These are phyloP conservation scores for Hypolimnas misippus DNA, from an alignment of 2,888 invertebrate species.

Conservation along the genomic window DNA sequence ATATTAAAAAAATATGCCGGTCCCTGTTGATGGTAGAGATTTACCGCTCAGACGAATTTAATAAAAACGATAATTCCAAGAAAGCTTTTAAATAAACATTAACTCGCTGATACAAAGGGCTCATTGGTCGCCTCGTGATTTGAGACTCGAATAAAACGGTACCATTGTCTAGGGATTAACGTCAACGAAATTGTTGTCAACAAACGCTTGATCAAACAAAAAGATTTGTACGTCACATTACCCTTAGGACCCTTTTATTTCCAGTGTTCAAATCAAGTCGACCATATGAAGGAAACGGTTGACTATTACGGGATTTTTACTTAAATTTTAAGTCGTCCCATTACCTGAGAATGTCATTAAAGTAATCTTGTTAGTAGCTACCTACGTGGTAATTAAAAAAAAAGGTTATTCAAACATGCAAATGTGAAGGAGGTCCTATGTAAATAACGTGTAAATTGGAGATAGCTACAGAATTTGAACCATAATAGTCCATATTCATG, in stretches of 20 bases:
- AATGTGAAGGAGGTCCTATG: slow-evolving; percentile 74
- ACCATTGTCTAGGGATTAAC: slow-evolving; percentile 81
- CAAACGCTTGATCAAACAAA: slow-evolving; percentile 82
- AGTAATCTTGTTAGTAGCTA: slow-evolving; percentile 72
- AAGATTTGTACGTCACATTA: slow-evolving; percentile 68
- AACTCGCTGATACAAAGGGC: slow-evolving; percentile 62
- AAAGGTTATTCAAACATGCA: slow-evolving; percentile 76
- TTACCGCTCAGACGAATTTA: slow-evolving; percentile 51
- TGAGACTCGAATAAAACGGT: slow-evolving; percentile 67
- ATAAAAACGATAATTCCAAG: slow-evolving; percentile 57
- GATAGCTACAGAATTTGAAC: slow-evolving; percentile 64
- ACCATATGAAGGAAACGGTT: slow-evolving; percentile 19
- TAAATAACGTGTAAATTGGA: slow-evolving; percentile 77
- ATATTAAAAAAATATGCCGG: not conserved
- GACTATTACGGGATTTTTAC: slow-evolving; percentile 15
- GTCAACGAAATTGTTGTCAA: slow-evolving; percentile 82
- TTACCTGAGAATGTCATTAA: slow-evolving; percentile 80
- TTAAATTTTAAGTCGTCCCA: slow-evolving; percentile 48
- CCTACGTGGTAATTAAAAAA: slow-evolving; percentile 72
- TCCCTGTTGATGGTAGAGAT: slow-evolving; percentile 38
- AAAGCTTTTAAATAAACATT: slow-evolving; percentile 71
- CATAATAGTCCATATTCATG: slow-evolving; percentile 63
- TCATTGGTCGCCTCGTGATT: slow-evolving; percentile 62
- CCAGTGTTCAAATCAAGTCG: slow-evolving; percentile 42
- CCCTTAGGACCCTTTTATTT: slow-evolving; percentile 39